A percentile compares a stretch with the other conserved stretches of the same genome.
These are phyloP conservation scores for Crotalus helleri DNA, from an alignment of 2,113 vertebrate species.

Conservation along the genomic window DNA sequence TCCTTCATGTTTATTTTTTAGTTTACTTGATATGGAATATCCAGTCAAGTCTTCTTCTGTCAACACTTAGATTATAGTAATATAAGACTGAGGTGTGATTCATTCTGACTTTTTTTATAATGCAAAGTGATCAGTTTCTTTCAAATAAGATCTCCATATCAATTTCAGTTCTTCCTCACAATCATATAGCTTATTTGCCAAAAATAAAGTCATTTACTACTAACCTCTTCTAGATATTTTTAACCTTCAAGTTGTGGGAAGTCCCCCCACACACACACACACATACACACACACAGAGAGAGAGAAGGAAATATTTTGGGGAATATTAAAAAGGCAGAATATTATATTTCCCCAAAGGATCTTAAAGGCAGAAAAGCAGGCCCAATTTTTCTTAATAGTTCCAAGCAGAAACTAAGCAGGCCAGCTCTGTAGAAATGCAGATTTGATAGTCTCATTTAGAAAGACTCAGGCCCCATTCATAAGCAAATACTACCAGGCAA, in stretches of 20 bases:
- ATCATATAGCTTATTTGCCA: background rate
- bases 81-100: background rate
- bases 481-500: too few species aligned
- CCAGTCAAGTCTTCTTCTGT: background rate
- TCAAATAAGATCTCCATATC: background rate
- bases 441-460: too few species aligned
- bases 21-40: background rate
- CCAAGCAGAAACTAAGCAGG: too few species aligned
- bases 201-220: background rate
- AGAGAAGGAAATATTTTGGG: too few species aligned
- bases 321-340: too few species aligned
- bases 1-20: background rate
- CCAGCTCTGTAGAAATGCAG: too few species aligned
- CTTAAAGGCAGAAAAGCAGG: too few species aligned
- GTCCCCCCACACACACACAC: too few species aligned
- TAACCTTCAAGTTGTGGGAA: background rate
- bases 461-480: too few species aligned
- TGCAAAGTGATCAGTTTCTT: background rate
- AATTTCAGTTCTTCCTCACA: background rate
- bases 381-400: too few species aligned
- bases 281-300: too few species aligned
- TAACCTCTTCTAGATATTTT: background rate
- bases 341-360: too few species aligned
- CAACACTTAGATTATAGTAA: background rate
- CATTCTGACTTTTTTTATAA: background rate